phyloP scores from a whole-genome alignment of 2,113 vertebrate genomes.

The Ifrita kowaldi region DNA sequence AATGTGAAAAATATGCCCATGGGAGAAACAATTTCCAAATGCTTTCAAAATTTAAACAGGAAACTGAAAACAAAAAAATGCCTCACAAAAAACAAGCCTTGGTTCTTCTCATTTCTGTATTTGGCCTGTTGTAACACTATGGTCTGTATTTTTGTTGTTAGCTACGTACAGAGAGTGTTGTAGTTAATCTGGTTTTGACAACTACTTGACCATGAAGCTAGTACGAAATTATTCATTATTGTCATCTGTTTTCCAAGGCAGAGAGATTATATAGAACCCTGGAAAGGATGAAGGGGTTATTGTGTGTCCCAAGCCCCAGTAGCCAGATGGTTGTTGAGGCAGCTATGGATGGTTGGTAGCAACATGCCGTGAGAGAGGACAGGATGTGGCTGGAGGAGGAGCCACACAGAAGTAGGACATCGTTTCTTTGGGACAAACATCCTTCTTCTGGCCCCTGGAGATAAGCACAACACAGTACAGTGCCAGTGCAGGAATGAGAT shows the following conservation, averaged over 20 bases:
- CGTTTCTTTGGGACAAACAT: neutral
- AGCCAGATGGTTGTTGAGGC: neutral
- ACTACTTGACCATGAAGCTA: accelerated
- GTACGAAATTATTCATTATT: neutral
- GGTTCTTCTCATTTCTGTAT: neutral
- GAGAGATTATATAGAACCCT: neutral
- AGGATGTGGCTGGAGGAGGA: neutral
- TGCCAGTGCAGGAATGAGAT: neutral
- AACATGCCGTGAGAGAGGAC: accelerated
- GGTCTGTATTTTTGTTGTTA: neutral
- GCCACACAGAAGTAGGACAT: too few species aligned
- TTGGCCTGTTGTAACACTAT: neutral
- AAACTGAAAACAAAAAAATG: neutral
- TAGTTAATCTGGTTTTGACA: neutral
- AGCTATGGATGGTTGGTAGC: accelerated
- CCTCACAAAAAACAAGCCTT: neutral
- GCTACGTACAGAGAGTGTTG: neutral
- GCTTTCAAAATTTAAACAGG: neutral
- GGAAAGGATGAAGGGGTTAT: neutral
- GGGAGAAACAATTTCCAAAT: neutral
- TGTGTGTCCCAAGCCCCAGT: neutral
- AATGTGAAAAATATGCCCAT: neutral
- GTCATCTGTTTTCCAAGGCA: neutral
- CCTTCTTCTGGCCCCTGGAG: neutral
- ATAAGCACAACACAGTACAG: neutral